Evolutionary conservation across 2,888 invertebrate genomes (phyloP).

Genomic region (Drosophila putrida): DNA sequence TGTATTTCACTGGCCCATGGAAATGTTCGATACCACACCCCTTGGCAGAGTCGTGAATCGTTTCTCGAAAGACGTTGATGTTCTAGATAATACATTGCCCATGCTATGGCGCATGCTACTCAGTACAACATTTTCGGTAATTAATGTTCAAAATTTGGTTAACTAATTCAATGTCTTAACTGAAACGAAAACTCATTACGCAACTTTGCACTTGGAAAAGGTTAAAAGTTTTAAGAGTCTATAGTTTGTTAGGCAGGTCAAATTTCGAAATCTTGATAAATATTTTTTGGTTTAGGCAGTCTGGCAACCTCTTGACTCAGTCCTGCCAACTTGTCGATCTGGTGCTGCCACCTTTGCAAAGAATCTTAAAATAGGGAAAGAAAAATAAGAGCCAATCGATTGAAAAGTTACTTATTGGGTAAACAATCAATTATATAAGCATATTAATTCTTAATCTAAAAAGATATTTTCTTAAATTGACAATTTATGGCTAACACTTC

Average conservation of each 20-base stretch:
- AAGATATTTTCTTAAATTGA: no score
- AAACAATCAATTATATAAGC: no score
- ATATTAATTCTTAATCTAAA: no score
- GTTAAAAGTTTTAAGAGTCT: neutral
- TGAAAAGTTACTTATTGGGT: no score
- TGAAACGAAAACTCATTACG: neutral
- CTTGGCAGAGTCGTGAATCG: constrained; percentile 90
- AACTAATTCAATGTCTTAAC: no score
- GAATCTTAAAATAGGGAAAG: neutral
- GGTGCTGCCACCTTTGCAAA: neutral
- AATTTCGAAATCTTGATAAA: neutral
- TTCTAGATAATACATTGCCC: constrained; percentile 87
- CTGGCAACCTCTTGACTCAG: neutral
- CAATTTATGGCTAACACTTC: no score
- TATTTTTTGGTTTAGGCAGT: neutral
- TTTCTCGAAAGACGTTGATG: constrained; percentile 88
- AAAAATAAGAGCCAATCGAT: neutral
- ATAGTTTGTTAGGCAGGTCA: neutral
- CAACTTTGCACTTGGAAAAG: constrained; percentile 1
- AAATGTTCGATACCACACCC: constrained; percentile 92
- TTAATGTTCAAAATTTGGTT: no score
- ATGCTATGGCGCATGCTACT: constrained; percentile 84
- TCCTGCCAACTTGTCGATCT: constrained; percentile 5
- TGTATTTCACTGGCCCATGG: constrained; percentile 89
- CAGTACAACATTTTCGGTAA: constrained; percentile 85